phyloP scores from a whole-genome alignment of 2,113 vertebrate genomes.

The Podarcis muralis region DNA sequence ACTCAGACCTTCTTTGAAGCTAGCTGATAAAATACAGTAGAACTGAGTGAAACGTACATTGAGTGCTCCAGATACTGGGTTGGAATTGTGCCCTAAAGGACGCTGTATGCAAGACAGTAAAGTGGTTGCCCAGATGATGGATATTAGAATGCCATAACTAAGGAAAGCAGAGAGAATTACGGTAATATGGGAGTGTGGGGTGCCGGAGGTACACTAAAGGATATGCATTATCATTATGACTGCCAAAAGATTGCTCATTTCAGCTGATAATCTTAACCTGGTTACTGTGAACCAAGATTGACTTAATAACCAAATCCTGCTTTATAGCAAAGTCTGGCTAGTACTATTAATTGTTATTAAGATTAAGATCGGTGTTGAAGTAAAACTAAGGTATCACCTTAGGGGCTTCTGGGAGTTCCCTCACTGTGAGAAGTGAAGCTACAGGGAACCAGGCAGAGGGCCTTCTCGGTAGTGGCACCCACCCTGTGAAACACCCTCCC shows the following conservation, averaged over 20 bases:
- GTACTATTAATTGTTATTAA: not conserved
- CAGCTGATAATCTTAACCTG: not conserved
- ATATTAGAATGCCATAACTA: not conserved
- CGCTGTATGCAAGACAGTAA: not conserved
- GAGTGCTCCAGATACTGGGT: not conserved
- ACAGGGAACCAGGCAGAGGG: too few species aligned
- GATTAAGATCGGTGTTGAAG: not conserved
- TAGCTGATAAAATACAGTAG: conserved; percentile 43
- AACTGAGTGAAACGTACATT: conserved; percentile 42
- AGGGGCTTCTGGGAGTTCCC: not conserved
- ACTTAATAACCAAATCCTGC: not conserved
- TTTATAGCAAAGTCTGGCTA: not conserved
- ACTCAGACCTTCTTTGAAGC: conserved; percentile 21
- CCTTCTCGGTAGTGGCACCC: too few species aligned
- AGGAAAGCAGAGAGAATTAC: not conserved
- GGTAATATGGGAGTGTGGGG: not conserved
- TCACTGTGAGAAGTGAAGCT: too few species aligned
- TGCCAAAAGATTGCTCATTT: not conserved
- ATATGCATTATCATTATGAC: not conserved
- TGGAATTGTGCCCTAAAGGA: not conserved
- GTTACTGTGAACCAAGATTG: not conserved
- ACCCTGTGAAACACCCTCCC: too few species aligned
- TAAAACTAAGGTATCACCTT: not conserved
- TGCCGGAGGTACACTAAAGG: not conserved
- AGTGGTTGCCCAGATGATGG: not conserved